Evolutionary conservation across 2,797 vertebrate species (phyloP), one percentile per base, ranked within the genome.

Genomic region (Eulemur albifrons): DNA sequence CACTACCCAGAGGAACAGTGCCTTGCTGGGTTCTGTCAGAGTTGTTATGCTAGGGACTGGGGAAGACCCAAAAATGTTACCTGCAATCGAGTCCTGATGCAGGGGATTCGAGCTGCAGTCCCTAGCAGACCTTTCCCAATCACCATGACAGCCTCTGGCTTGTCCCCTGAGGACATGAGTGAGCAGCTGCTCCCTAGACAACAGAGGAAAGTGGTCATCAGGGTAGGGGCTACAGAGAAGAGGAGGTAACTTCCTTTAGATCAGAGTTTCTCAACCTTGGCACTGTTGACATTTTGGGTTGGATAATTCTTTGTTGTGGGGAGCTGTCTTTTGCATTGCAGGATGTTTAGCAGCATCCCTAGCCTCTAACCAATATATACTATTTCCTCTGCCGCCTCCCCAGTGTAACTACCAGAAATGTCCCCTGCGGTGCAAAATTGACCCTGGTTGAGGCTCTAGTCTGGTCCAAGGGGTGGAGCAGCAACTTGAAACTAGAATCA

Each of bases 81-180:
- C 98, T 99, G 98, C 72, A 98, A 83, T 54, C 43, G 95, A 4
- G 97, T 89, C 1, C 76, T 80, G 93, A 98, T 80, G 8, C 89
- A 97, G 18, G 93, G 93, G 9, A 96, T 94, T 9, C 73, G 93
- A 95, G 95, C 73, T 79, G 96, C 93, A 80, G 85, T 45, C 83
- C 96, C 97, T 69, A 97, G 94, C 18, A 97, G 96, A 65, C 96
- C 86, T 97, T 98, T 98, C 88, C 97, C 97, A 92, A 98, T 98
- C 96, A 98, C 96, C 94, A 98, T 97, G 84, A 98, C 98, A 63
- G 97, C 57, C 85, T 98, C 98, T 92, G 97, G 57, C 87, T 97
- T 98, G 88, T 98, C 97, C 75, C 96, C 97, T 72, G 97, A 95
- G 89, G 97, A 95, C 9, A 97, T 65, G 73, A 97, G 40, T 94